A percentile compares a stretch with the other conserved stretches of the same genome.
Conservation (phyloP, 2,797 vertebrate species). For the Gymnoscopelus microlampas region DNA sequence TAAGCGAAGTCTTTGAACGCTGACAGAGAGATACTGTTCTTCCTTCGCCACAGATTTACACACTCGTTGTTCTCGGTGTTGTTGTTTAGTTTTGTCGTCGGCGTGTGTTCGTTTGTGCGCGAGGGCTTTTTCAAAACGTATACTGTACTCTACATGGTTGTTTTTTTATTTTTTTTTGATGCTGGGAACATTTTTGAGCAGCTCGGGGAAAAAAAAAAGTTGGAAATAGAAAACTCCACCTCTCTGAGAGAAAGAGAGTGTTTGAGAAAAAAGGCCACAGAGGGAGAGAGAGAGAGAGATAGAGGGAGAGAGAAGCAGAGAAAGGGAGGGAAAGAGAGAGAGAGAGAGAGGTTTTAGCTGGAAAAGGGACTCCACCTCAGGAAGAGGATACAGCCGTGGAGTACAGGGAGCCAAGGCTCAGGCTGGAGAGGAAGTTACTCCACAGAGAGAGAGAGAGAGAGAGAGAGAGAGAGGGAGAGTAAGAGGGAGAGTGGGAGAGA, state of each 20-base stretch:
- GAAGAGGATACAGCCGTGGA: slow-evolving; percentile 87
- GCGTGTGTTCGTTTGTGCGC: slow-evolving; percentile 18
- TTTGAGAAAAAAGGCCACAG: slow-evolving; percentile 55
- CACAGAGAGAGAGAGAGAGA: slow-evolving; percentile 32
- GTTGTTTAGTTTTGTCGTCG: background rate
- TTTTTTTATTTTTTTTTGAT: slow-evolving; percentile 25
- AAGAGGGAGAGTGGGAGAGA: slow-evolving; percentile 46
- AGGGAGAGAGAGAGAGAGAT: background rate
- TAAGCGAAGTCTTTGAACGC: background rate
- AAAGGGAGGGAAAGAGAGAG: slow-evolving; percentile 31
- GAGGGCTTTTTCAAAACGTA: slow-evolving; percentile 23
- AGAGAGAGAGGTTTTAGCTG: slow-evolving; percentile 68
- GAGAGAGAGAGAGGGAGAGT: slow-evolving; percentile 25
- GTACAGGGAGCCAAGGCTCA: slow-evolving; percentile 78
- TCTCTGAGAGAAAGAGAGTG: slow-evolving; percentile 34
- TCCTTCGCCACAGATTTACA: background rate
- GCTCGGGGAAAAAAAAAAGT: slow-evolving; percentile 56
- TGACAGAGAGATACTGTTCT: background rate
- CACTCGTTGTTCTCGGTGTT: background rate
- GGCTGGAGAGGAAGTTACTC: slow-evolving; percentile 78
- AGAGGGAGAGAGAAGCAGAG: background rate
- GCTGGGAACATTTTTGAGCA: slow-evolving; percentile 62
- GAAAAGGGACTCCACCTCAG: slow-evolving; percentile 86
- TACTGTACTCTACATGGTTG: slow-evolving; percentile 1
- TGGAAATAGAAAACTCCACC: slow-evolving; percentile 70